Conservation (phyloP, 2,797 vertebrate genomes). For the Psittacula derbiana region DNA sequence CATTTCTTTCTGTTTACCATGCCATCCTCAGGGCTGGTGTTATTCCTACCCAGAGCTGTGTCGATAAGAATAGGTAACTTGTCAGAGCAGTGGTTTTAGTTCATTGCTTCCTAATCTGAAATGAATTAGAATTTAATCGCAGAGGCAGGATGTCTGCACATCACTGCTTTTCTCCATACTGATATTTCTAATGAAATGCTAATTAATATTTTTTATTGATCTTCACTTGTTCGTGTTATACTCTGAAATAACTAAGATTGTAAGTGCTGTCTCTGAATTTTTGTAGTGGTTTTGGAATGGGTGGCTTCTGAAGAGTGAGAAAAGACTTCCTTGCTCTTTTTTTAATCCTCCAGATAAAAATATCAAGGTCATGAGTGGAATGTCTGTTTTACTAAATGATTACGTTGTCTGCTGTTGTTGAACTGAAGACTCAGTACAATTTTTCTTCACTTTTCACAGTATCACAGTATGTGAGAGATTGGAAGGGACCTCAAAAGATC, state of each 20-base stretch:
- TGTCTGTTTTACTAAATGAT: neutral
- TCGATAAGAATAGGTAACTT: neutral
- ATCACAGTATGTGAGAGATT: no score
- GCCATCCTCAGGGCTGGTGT: neutral
- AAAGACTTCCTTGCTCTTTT: neutral
- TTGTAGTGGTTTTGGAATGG: neutral
- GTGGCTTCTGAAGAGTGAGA: neutral
- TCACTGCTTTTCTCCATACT: neutral
- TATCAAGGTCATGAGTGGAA: neutral
- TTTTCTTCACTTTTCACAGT: neutral
- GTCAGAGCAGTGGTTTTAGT: neutral
- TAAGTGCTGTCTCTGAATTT: neutral
- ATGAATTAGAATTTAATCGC: slow-evolving; percentile 38
- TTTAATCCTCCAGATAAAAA: neutral
- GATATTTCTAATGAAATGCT: slow-evolving; percentile 53
- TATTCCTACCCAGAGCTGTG: neutral
- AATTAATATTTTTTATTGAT: slow-evolving; percentile 30
- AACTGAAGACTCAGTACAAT: neutral
- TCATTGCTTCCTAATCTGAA: slow-evolving; percentile 15
- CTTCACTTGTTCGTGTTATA: neutral
- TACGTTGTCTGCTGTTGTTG: neutral
- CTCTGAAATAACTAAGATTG: neutral
- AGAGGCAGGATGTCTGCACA: neutral
- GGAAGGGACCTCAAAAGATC: no score
- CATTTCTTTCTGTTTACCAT: neutral